Evolutionary conservation across 2,113 vertebrate genomes (phyloP), one percentile per base, ranked within the genome.

Genomic region (Hypomesus transpacificus): DNA sequence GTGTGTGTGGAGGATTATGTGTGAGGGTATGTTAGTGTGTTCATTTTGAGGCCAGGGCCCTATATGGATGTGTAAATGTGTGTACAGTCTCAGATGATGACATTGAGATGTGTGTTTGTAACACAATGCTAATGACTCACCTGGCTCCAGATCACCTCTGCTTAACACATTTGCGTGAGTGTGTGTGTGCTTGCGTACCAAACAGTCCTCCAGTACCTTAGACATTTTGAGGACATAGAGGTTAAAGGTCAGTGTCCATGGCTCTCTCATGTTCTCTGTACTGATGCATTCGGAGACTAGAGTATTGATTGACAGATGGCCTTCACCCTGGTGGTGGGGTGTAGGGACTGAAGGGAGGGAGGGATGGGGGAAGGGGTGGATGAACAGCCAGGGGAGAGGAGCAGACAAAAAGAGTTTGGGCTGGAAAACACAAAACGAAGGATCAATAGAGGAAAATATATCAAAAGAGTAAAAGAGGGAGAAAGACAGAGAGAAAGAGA

Each of bases 291-390:
- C 14, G 75, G 77, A 73, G 75, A 78, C 68, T 52, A 8, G 68
- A 58, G 75, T 85, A 82, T 79, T 87, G 82, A 89, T 79, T 73
- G 78, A 79, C 84, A 87, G 82, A 81, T 82, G 77, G 78, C 64
- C 60, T 31, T 18, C 67, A 46, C 39, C 39, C 7, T 46, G 39
- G 39, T 46, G 39, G 39, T 46, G 39, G 39, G 39, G 67, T 74
- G 74, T 76, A 54, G 56, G 74, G 81, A 84, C 69, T 80, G 75
- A 76, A 77, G 81, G 73, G 60, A 62, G 26, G 54, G n/a, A 56
- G 4, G n/a, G n/a, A 56, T 17, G 16, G n/a, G 54, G 54, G 54
- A 56, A 54, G 54, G 54, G 54, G n/a, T 17, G 17, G 54, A 18
- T 5, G n/a, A 6, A 56, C 6, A 56, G 54, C 24, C 2, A 20